Base-by-base conservation (phyloP, 2,797 vertebrate species). In the Myotis vivesi region DNA sequence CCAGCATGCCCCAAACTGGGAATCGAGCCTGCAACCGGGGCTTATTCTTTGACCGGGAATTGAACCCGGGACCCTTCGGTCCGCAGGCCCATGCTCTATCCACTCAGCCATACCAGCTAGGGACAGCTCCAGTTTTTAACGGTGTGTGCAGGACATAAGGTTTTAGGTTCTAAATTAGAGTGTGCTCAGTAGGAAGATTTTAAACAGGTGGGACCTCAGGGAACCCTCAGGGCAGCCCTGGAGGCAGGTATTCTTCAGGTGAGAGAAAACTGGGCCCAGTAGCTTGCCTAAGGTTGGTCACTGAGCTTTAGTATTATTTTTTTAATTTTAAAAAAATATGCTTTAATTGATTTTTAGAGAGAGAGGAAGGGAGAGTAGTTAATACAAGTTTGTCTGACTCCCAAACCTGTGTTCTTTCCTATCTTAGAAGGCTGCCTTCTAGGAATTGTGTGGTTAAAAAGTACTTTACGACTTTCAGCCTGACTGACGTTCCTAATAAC, bases 371-470 rank as follows among this genome's bases (percentile, higher is more conserved):
- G 28, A 62, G 5, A 62, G 6, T 6, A 28, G 57, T 95, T 94
- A 68, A 79, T 41, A 9, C 13, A 86, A n/a, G 16, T 28, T 44
- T 46, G 8, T 41, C n/a, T 71, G 66, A 28, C 4, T 90, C 33
- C 33, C 17, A 80, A 81, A 62, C 62, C 36, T 77, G 15, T 57
- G 38, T 89, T 75, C 53, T 91, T 92, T 94, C 53, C 51, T 46
- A 38, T 41, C 51, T 44, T 66, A 81, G 36, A 75, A 90, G 68
- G 11, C n/a, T 95, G 75, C 53, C n/a, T 86, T 91, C 79, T 83
- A 83, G 87, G 69, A 89, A 89, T 71, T 53, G 66, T 2, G 3
- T 55, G 22, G 53, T 69, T 80, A 46, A 84, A 92, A 88, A 81
- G 19, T 9, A 9, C 41, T 93, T 93, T 57, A 57, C 62, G 84